A percentile compares a stretch with the other conserved stretches of the same genome.
Evolutionary conservation across 2,797 vertebrate genomes (phyloP).

Genomic region (Triplophysa yarkandensis): DNA sequence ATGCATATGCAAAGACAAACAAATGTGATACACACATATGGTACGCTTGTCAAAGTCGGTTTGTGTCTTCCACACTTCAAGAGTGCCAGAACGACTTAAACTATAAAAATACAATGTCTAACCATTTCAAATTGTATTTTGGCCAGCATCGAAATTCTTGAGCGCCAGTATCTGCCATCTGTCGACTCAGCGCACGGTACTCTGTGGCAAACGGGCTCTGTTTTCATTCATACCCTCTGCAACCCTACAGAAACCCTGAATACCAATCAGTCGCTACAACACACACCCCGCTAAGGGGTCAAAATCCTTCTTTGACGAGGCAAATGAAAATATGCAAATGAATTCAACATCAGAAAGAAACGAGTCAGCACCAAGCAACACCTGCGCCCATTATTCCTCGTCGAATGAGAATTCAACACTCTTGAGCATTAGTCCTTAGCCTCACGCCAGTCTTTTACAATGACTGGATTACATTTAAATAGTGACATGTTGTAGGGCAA

Average conservation of each 20-base stretch:
- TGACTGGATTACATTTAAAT: conserved; percentile 25
- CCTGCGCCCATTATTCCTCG: conserved; percentile 29
- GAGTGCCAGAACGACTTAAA: background rate
- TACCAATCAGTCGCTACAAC: conserved; percentile 30
- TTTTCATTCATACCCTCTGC: conserved; percentile 31
- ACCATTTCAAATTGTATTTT: background rate
- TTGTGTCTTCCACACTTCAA: conserved; percentile 23
- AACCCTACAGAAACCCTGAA: conserved; percentile 27
- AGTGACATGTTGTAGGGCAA: conserved; percentile 18
- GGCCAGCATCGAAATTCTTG: background rate
- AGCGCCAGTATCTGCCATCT: conserved; percentile 19
- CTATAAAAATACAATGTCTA: conserved; percentile 2
- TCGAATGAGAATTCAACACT: conserved; percentile 18
- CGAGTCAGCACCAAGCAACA: conserved; percentile 14
- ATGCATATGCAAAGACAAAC: conserved; percentile 11
- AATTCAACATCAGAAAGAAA: conserved; percentile 19
- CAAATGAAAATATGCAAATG: conserved; percentile 48
- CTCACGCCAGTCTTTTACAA: conserved; percentile 29
- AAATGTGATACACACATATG: background rate
- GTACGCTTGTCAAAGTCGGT: conserved; percentile 26
- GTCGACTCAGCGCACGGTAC: conserved; percentile 31
- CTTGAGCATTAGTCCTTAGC: conserved; percentile 5
- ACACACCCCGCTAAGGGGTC: conserved; percentile 31
- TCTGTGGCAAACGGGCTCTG: conserved; percentile 8
- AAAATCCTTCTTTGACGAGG: conserved; percentile 34